Conservation (phyloP, 2,797 vertebrate species). For the Gymnodraco acuticeps region DNA sequence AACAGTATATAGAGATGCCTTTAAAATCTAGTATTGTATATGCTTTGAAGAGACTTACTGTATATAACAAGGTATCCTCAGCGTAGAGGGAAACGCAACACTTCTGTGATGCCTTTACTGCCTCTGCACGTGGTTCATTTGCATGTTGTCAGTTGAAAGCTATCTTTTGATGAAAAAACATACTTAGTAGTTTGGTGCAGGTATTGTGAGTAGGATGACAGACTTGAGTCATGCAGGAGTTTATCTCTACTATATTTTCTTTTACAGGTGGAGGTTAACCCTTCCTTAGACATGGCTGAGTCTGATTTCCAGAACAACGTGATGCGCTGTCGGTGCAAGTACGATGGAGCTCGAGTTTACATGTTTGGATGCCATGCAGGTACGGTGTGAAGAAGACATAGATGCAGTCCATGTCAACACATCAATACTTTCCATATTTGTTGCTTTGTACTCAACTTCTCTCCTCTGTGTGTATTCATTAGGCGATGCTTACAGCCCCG, state of each 20-base stretch:
- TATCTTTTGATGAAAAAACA: no score
- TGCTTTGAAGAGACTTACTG: not conserved
- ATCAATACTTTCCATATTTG: accelerated
- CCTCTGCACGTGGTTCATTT: not conserved
- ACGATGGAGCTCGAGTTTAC: slow-evolving; percentile 92
- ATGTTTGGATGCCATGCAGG: slow-evolving; percentile 94
- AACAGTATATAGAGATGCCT: not conserved
- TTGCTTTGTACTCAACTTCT: not conserved
- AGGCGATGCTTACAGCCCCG: slow-evolving; percentile 91
- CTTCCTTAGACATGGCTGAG: slow-evolving; percentile 94
- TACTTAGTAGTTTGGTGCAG: no score
- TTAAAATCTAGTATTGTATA: not conserved
- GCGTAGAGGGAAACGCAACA: not conserved
- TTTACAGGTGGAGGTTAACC: slow-evolving; percentile 93
- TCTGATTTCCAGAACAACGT: slow-evolving; percentile 97
- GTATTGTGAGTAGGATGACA: not conserved
- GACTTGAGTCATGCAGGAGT: not conserved
- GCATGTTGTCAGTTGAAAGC: not conserved
- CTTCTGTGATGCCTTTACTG: not conserved
- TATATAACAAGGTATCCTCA: slow-evolving; percentile 9
- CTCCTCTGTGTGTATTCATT: slow-evolving; percentile 13
- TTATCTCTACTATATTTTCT: slow-evolving; percentile 2
- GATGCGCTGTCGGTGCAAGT: slow-evolving; percentile 94
- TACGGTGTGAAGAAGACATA: slow-evolving; percentile 57
- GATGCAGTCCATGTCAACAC: not conserved